A percentile compares a stretch with the other conserved stretches of the same genome.
phyloP scores from a whole-genome alignment of 35 echinoderm and acorn worm genomes.

The Stichopus chloronotus region DNA sequence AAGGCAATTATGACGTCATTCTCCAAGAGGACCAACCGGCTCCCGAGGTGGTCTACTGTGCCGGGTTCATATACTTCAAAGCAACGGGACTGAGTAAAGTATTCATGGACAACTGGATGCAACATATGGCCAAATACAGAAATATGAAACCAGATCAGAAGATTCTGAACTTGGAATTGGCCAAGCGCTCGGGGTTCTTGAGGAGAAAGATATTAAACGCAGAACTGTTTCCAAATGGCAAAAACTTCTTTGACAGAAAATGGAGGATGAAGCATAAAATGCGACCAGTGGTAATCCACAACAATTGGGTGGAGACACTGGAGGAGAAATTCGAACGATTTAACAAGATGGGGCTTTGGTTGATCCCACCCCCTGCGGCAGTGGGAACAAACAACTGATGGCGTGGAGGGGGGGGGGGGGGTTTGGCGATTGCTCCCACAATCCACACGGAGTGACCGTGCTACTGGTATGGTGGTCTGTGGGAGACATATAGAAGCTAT shows the following conservation, averaged over 20 bases:
- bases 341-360: constrained; percentile 62
- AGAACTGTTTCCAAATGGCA: constrained; percentile 80
- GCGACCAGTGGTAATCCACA: constrained; percentile 70
- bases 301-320: constrained; percentile 78
- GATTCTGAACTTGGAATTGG: constrained; percentile 63
- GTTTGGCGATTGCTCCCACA: no score
- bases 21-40: constrained; percentile 69
- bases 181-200: constrained; percentile 29
- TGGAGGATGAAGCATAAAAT: constrained; percentile 35
- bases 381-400: not conserved
- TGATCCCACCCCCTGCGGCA: not conserved
- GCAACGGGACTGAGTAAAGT: constrained; percentile 43
- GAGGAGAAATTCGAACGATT: constrained; percentile 71
- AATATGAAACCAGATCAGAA: constrained; percentile 71
- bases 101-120: constrained; percentile 63
- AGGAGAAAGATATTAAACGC: constrained; percentile 60
- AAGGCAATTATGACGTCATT: constrained; percentile 78
- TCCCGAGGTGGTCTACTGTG: constrained; percentile 61
- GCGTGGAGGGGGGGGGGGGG: no score
- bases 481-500: no score
- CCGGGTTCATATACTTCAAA: constrained; percentile 80
- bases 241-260: constrained; percentile 42
- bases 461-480: no score
- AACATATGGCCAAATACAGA: constrained; percentile 49
- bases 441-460: no score